These are phyloP conservation scores for Chydorus sphaericus DNA, from an alignment of 2,888 invertebrate species.

Conservation along the genomic window DNA sequence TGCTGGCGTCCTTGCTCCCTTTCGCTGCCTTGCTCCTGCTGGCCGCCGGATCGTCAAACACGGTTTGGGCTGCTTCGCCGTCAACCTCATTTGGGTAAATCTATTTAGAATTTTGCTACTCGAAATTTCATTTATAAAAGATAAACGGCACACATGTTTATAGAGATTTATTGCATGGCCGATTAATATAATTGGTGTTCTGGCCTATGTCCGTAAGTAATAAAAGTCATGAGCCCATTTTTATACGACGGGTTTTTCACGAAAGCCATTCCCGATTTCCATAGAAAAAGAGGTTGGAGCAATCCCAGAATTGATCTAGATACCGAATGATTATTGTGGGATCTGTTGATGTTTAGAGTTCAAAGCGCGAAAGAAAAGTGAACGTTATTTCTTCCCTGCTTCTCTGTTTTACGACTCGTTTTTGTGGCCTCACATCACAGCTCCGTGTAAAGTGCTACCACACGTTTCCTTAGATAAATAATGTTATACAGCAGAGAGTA, in stretches of 20 bases:
- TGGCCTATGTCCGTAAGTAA: too few relatives aligned
- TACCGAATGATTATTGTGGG: not conserved
- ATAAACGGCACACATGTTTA: too few relatives aligned
- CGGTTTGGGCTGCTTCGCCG: not conserved
- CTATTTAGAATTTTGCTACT: not conserved
- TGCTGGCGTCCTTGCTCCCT: not conserved
- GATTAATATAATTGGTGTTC: too few relatives aligned
- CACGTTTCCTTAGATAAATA: conserved; percentile 1
- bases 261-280: too few relatives aligned
- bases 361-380: too few relatives aligned
- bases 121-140: too few relatives aligned
- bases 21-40: not conserved
- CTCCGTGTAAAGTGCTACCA: not conserved
- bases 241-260: too few relatives aligned
- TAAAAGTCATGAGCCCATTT: too few relatives aligned
- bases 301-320: not conserved
- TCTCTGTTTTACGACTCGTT: not conserved
- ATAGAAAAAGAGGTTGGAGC: too few relatives aligned
- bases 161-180: too few relatives aligned
- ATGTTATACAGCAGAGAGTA: too few relatives aligned
- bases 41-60: too few relatives aligned
- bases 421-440: not conserved
- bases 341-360: not conserved
- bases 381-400: not conserved
- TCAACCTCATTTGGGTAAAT: not conserved